Evolutionary conservation across 2,888 invertebrate genomes (phyloP).

Genomic region (Stenoptilia bipunctidactyla): DNA sequence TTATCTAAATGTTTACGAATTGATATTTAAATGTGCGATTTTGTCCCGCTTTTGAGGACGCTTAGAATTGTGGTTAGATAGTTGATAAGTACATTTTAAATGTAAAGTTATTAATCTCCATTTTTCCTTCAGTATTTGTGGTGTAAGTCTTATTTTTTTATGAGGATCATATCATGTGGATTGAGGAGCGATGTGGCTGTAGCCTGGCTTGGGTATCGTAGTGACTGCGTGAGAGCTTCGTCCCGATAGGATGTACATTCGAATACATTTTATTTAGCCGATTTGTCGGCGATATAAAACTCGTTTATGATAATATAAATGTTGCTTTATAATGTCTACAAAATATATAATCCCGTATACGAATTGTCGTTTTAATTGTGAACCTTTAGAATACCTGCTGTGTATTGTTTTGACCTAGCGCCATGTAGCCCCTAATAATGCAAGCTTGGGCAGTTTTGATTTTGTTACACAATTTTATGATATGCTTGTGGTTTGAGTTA

Average conservation of each 20-base stretch:
- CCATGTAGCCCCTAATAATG: too few relatives aligned
- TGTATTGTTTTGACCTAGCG: too few relatives aligned
- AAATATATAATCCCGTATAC: conserved; percentile 69
- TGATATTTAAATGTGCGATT: conserved; percentile 64
- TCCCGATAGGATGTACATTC: conserved; percentile 63
- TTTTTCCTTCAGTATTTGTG: conserved; percentile 69
- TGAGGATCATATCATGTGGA: conserved; percentile 37
- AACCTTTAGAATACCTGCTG: too few relatives aligned
- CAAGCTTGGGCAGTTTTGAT: too few relatives aligned
- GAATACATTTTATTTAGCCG: conserved; percentile 47
- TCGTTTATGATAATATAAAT: conserved; percentile 68
- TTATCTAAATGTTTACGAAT: conserved; percentile 60
- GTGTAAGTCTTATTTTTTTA: conserved; percentile 44
- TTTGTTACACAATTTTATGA: too few relatives aligned
- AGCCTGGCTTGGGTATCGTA: conserved; percentile 11
- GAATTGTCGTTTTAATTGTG: conserved; percentile 39
- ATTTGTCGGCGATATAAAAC: conserved; percentile 41
- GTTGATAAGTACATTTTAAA: conserved; percentile 59
- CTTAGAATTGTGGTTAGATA: conserved; percentile 65
- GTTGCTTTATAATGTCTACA: conserved; percentile 72
- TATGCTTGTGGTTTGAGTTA: too few relatives aligned
- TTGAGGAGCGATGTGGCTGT: conserved; percentile 23
- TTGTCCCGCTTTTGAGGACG: conserved; percentile 37
- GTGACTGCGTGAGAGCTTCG: conserved; percentile 29
- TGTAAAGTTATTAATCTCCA: conserved; percentile 66